Percentiles rank a stretch among this genome's conserved stretches.
Evolutionary conservation across 2,888 invertebrate genomes (phyloP).

Genomic region (Agrotis segetum): DNA sequence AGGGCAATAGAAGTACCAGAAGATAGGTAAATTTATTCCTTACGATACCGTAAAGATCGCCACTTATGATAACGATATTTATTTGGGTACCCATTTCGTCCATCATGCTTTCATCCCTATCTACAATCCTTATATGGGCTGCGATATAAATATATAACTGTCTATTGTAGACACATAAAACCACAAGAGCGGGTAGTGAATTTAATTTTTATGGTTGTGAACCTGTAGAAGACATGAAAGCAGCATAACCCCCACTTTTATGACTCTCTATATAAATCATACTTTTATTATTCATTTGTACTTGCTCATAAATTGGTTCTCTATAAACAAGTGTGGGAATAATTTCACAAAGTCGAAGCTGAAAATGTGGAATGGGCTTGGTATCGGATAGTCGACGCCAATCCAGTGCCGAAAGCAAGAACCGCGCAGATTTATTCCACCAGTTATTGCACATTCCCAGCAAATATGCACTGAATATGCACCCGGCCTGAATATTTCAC

Average conservation of each 20-base stretch:
- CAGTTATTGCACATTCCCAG: slow-evolving; percentile 80
- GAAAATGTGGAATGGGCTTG: slow-evolving; percentile 63
- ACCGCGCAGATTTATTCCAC: slow-evolving; percentile 75
- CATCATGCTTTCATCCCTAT: slow-evolving; percentile 60
- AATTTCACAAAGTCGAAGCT: slow-evolving; percentile 60
- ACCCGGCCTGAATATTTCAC: slow-evolving; percentile 74
- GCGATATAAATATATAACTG: slow-evolving; percentile 31
- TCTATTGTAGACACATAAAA: slow-evolving; percentile 54
- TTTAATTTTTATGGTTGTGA: slow-evolving; percentile 43
- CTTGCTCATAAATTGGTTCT: slow-evolving; percentile 39
- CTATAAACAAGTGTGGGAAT: slow-evolving; percentile 49
- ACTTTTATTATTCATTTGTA: slow-evolving; percentile 48
- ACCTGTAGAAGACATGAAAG: slow-evolving; percentile 34
- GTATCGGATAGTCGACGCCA: slow-evolving; percentile 72
- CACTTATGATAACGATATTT: slow-evolving; percentile 58
- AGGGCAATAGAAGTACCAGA: slow-evolving; percentile 52
- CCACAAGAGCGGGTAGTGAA: slow-evolving; percentile 33
- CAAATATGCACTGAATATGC: slow-evolving; percentile 77
- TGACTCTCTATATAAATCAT: slow-evolving; percentile 30
- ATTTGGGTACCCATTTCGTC: slow-evolving; percentile 63
- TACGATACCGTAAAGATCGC: slow-evolving; percentile 61
- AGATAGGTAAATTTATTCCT: slow-evolving; percentile 63
- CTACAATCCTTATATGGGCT: slow-evolving; percentile 38
- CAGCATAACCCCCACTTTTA: slow-evolving; percentile 31
- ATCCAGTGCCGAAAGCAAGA: slow-evolving; percentile 72